These are phyloP conservation scores for Furnarius figulus DNA, from an alignment of 2,113 vertebrate species.

Conservation along the genomic window DNA sequence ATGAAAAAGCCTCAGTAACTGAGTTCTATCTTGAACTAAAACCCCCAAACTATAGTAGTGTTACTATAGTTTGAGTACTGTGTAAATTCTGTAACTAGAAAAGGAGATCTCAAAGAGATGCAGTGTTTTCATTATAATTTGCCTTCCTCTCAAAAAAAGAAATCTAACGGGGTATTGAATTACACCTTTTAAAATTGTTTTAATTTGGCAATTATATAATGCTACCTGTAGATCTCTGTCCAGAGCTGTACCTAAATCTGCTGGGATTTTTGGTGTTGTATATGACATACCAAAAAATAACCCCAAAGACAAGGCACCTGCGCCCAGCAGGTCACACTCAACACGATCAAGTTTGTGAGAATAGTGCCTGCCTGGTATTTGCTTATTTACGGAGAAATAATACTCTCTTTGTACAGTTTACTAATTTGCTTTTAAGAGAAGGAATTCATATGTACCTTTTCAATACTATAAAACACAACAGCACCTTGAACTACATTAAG, in stretches of 20 bases:
- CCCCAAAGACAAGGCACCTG: rapidly evolving
- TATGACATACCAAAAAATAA: background rate
- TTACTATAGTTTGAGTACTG: background rate
- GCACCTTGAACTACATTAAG: background rate
- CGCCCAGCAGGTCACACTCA: background rate
- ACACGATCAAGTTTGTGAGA: background rate
- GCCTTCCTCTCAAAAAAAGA: background rate
- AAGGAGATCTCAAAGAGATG: background rate
- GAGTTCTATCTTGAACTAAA: background rate
- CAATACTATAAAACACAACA: background rate
- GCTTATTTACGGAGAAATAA: background rate
- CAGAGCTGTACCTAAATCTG: background rate
- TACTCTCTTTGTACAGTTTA: background rate
- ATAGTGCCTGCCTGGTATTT: background rate
- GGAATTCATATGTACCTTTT: background rate
- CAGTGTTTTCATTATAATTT: background rate
- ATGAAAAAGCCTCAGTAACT: background rate
- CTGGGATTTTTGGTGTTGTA: background rate
- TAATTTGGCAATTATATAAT: background rate
- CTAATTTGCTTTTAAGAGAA: background rate
- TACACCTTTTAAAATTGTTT: background rate
- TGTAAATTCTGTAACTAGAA: background rate
- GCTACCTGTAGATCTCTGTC: rapidly evolving
- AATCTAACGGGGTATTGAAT: background rate
- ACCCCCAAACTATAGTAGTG: rapidly evolving